These are phyloP conservation scores for Oreochromis spilurus DNA, from an alignment of 2,113 vertebrate genomes.

Conservation along the genomic window DNA sequence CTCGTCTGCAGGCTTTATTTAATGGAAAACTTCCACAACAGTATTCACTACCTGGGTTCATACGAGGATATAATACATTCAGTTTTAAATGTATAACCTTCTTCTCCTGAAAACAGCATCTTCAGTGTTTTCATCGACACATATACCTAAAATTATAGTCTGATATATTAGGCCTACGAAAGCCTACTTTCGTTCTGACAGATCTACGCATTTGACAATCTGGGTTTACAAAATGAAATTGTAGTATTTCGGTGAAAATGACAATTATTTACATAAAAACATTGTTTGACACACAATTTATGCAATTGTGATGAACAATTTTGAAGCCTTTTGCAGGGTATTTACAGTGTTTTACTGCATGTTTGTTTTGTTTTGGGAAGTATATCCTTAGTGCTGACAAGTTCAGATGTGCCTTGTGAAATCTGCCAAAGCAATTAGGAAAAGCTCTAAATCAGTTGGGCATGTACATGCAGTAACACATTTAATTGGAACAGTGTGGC, in stretches of 20 bases:
- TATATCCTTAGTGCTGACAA: background rate
- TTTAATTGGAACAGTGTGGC: background rate
- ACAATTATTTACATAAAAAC: background rate
- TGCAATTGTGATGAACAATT: background rate
- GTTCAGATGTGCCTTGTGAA: background rate
- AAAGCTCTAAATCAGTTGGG: background rate
- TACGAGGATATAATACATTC: background rate
- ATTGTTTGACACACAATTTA: background rate
- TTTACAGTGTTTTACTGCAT: background rate
- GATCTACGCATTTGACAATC: background rate
- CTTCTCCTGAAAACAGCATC: background rate
- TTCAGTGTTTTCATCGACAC: background rate
- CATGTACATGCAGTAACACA: background rate
- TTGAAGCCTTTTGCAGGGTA: background rate
- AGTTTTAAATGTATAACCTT: background rate
- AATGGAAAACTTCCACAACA: no score
- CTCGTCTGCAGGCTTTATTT: no score
- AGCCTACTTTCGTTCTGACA: background rate
- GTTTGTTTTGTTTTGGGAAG: background rate
- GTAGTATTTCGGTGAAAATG: background rate
- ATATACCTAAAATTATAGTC: background rate
- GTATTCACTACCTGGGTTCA: background rate
- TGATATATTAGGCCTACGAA: background rate
- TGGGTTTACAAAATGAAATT: background rate
- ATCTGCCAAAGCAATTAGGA: background rate